Evolutionary conservation across 2,888 invertebrate genomes (phyloP), one percentile per base, ranked within the genome.

Genomic region (Acleris laterana): DNA sequence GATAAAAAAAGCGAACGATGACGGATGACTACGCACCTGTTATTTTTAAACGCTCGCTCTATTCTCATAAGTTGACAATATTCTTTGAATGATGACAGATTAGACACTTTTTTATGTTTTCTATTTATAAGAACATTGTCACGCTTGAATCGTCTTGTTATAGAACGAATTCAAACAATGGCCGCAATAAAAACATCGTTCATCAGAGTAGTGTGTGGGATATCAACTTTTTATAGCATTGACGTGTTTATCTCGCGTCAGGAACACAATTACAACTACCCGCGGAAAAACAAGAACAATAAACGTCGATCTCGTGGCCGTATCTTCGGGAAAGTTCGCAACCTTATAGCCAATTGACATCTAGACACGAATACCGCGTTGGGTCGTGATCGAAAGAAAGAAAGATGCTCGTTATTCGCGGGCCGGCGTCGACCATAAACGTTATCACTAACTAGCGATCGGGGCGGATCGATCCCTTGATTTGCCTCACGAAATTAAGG

Each of bases 401-500:
- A 78, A 77, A 82, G 82, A 83, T 81, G 77, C 84, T 82, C 82
- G 83, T 83, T 85, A 87, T 83, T 86, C 83, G 85, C 79, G 83
- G 85, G 82, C 79, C 85, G 83, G 85, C 85, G 81, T 83, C 80
- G 82, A 79, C 88, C 83, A 88, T 90, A 88, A 89, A 86, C 85
- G 87, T 85, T 91, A 93, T 93, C 92, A 77, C 84, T 87, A 88
- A 88, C 89, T 86, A 85, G 88, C 89, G 85, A 93, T 93, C 92
- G 77, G 87, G 91, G 89, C 89, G 90, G 84, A 86, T 88, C 92
- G 90, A 90, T 89, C 88, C 85, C 84, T 82, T 85, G 89, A 91
- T 91, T 90, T 87, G 85, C 77, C 87, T 87, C 90, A 89, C 91
- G 89, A 90, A 93, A 93, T 93, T 93, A 93, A 93, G 91, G 89